Percentiles rank a stretch among this genome's conserved stretches.
Evolutionary conservation across 2,797 vertebrate genomes (phyloP).

Genomic region (Agapornis canus): DNA sequence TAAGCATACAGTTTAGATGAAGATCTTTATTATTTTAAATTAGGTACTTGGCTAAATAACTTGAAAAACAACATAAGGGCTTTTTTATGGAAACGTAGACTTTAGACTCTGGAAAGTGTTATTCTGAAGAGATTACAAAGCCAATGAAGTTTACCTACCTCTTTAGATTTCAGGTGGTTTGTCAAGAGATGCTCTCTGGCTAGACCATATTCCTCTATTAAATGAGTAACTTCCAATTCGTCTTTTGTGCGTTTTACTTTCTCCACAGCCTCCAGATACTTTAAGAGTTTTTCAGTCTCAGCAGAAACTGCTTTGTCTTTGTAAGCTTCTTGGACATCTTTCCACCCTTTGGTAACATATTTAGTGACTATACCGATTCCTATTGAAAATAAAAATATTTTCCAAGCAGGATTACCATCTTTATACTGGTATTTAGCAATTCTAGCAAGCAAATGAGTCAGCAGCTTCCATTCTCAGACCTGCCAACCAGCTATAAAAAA

Average conservation of each 20-base stretch:
- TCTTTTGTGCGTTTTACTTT: constrained; percentile 89
- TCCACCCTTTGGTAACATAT: constrained; percentile 95
- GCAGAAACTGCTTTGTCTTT: constrained; percentile 84
- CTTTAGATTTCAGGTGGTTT: constrained; percentile 89
- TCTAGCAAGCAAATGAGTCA: neutral
- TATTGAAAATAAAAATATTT: constrained; percentile 66
- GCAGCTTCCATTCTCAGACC: neutral
- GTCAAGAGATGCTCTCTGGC: constrained; percentile 90
- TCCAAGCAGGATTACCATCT: neutral
- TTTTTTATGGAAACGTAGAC: neutral
- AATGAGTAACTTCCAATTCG: constrained; percentile 87
- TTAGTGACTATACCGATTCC: constrained; percentile 89
- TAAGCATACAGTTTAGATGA: neutral
- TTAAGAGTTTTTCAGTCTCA: constrained; percentile 85
- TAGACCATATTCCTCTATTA: constrained; percentile 90
- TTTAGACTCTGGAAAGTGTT: neutral
- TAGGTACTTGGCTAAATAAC: neutral
- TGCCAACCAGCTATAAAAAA: neutral
- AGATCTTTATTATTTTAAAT: neutral
- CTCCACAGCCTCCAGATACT: constrained; percentile 91
- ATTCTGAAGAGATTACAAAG: neutral
- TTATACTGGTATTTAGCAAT: neutral
- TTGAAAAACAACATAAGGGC: neutral
- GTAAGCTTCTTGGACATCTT: constrained; percentile 86
- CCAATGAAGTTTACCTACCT: constrained; percentile 75